Base-by-base conservation (phyloP, 2,797 vertebrate genomes). In the Gephyroberyx darwinii region DNA sequence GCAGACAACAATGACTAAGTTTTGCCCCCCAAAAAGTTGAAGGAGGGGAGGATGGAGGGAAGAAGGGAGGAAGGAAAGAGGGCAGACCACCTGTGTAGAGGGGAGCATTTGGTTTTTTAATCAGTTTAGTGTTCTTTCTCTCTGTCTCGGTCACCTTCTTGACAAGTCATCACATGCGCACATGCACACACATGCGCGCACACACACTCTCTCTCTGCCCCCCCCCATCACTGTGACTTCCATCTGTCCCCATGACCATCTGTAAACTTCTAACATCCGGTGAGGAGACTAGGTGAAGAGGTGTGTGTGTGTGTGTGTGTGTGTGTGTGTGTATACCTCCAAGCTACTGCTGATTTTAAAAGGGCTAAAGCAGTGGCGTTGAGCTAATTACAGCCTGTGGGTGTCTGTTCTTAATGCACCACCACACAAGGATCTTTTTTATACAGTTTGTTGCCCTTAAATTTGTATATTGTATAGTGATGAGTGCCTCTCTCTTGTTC, bases 171-270 rank as follows among this genome's bases (percentile, higher is more conserved):
- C 60, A 33, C 6, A 8, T 14, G 22, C 13, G 19, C 35, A 22
- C 41, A 4, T 8, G 8, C 31, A 35, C 14, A 68, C 33, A 65
- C 37, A 47, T n/a, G 62, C 17, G 62, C 33, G n/a, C 35, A 35
- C 51, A 47, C 53, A 41, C 33, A n/a, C 53, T 0, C 65, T 47
- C 56, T 37, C 51, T 35, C 60, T 51, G 26, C 26, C 26, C 26
- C 68, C 53, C 84, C 67, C 77, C 65, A 77, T 82, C 69, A 65
- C 80, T 8, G 81, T 86, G 85, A 89, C 87, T 90, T 90, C 81
- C 80, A 89, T 89, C 79, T 85, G 82, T 89, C 86, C 88, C 80
- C 68, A 57, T 68, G 81, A 87, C 89, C 89, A 89, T 90, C 90
- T 91, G 88, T 81, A 87, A 88, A 84, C 65, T 71, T 74, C 58